Percentiles rank a stretch among this genome's conserved stretches.
Conservation (phyloP, 2,113 vertebrate genomes). For the Ameiurus melas region DNA sequence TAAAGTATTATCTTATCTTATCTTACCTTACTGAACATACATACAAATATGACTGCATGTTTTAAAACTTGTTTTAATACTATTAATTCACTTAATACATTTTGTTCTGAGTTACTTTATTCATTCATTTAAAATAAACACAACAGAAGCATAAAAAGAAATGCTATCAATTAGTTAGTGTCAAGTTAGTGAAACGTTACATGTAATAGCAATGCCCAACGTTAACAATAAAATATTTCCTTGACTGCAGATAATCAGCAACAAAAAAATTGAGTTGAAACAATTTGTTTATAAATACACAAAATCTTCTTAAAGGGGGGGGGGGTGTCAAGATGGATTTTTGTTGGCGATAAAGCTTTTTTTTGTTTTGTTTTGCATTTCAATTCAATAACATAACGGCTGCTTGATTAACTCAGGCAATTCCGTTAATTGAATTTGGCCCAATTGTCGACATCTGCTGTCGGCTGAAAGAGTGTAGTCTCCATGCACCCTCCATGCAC, state of each 20-base stretch:
- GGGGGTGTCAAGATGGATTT: background rate
- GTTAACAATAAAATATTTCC: background rate
- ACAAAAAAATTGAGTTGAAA: background rate
- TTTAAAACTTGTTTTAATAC: background rate
- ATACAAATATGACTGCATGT: background rate
- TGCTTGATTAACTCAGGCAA: background rate
- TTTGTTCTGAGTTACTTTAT: background rate
- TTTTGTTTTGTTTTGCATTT: background rate
- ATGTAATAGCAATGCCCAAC: background rate
- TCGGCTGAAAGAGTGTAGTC: conserved; percentile 25
- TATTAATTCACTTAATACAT: background rate
- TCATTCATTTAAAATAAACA: background rate
- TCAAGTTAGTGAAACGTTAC: background rate
- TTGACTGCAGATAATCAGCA: background rate
- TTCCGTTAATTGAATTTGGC: conserved; percentile 23
- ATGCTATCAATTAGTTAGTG: background rate
- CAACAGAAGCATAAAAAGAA: background rate
- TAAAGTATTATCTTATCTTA: too few species aligned
- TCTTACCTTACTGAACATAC: too few species aligned
- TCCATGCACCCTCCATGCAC: conserved; percentile 17
- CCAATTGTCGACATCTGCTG: conserved; percentile 53
- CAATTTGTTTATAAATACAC: background rate
- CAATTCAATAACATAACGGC: background rate
- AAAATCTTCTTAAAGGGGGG: background rate
- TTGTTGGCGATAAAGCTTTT: background rate